Conservation (phyloP, 2,113 vertebrate species). For the Pluvianellus socialis region DNA sequence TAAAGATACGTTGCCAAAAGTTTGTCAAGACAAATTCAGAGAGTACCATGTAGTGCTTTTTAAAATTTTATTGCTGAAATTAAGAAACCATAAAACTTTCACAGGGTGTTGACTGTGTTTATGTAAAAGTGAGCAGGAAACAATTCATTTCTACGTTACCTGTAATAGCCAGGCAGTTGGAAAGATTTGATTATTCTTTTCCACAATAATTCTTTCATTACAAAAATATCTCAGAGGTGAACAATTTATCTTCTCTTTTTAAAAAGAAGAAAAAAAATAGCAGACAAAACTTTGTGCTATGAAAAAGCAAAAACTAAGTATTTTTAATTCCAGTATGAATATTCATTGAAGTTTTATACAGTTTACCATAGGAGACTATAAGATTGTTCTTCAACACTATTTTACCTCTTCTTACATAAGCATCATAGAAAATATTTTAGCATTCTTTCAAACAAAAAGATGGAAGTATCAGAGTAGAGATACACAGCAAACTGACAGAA, state of each 20-base stretch:
- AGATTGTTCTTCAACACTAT: neutral
- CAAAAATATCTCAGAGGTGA: neutral
- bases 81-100: constrained; percentile 45
- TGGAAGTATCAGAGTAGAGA: neutral
- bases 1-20: neutral
- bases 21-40: neutral
- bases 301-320: neutral
- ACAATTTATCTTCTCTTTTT: constrained; percentile 19
- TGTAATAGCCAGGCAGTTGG: neutral
- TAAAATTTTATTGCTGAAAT: constrained; percentile 26
- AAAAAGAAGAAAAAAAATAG: neutral
- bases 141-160: neutral
- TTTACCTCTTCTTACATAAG: neutral
- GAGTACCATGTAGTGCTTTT: neutral
- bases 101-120: neutral
- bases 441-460: constrained; percentile 31
- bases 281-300: neutral
- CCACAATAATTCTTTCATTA: constrained; percentile 5
- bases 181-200: constrained; percentile 35
- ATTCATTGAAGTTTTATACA: constrained; percentile 44
- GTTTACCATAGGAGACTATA: neutral
- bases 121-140: neutral
- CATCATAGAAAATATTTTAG: neutral
- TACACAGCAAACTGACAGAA: constrained; percentile 20
- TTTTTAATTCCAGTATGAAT: constrained; percentile 54